Conservation (phyloP, 1,140 invertebrate genomes). For the Magallana ariakensis region DNA sequence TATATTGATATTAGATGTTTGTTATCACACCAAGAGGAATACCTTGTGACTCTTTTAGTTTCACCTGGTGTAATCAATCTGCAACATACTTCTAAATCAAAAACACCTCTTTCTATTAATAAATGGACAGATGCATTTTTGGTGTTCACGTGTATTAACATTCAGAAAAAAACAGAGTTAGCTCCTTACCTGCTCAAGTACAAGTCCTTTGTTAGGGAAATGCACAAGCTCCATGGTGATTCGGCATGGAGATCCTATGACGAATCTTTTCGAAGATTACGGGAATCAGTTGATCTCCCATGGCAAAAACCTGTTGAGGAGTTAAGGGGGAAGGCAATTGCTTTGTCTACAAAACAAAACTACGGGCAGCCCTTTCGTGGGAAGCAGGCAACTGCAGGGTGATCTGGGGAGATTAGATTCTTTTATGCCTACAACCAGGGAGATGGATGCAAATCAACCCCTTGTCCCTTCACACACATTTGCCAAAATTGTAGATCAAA, state of each 20-base stretch:
- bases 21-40: neutral
- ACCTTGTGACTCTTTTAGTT: neutral
- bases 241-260: slow-evolving; percentile 33
- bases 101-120: neutral
- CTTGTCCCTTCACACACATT: slow-evolving; percentile 14
- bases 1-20: neutral
- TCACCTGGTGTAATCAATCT: neutral
- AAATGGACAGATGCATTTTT: neutral
- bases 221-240: slow-evolving; percentile 2
- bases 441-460: neutral
- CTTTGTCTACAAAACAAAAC: neutral
- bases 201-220: neutral
- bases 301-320: slow-evolving; percentile 43
- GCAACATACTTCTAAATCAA: neutral
- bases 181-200: neutral
- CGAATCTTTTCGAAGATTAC: slow-evolving; percentile 39
- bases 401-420: neutral
- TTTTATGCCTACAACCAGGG: neutral
- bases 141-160: neutral
- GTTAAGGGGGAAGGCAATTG: neutral
- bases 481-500: slow-evolving; percentile 1
- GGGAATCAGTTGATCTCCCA: neutral
- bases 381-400: neutral
- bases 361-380: too few species aligned
- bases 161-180: neutral